A percentile compares a stretch with the other conserved stretches of the same genome.
Evolutionary conservation across 2,888 invertebrate species (phyloP).

Genomic region (Camptogramma bilineatum): DNA sequence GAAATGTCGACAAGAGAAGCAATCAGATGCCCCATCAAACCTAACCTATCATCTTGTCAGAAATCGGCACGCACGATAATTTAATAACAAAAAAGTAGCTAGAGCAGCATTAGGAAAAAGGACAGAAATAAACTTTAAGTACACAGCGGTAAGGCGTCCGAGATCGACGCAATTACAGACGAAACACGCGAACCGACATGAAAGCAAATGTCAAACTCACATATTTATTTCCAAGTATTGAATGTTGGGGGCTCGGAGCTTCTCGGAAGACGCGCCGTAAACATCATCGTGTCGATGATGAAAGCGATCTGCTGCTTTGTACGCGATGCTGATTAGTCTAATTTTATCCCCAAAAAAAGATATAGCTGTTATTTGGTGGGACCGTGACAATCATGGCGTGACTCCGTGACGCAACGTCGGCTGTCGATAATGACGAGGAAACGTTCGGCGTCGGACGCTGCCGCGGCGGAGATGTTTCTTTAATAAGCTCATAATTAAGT

Average conservation of each 20-base stretch:
- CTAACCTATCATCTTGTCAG: constrained; percentile 83
- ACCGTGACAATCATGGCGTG: constrained; percentile 75
- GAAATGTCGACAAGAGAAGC: constrained; percentile 83
- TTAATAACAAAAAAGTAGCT: constrained; percentile 82
- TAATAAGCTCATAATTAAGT: constrained; percentile 82
- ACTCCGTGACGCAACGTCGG: constrained; percentile 51
- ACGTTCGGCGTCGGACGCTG: constrained; percentile 36
- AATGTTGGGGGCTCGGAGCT: constrained; percentile 72
- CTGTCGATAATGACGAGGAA: constrained; percentile 61
- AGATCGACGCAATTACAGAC: constrained; percentile 75
- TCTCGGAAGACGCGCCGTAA: constrained; percentile 81
- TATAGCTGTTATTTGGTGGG: constrained; percentile 70
- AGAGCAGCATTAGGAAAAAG: constrained; percentile 64
- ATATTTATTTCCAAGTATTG: constrained; percentile 86
- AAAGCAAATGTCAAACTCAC: constrained; percentile 86
- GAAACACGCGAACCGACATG: constrained; percentile 82
- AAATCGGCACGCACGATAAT: constrained; percentile 85
- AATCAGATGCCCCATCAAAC: constrained; percentile 83
- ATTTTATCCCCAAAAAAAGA: constrained; percentile 72
- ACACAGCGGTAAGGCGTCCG: constrained; percentile 59
- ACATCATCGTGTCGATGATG: constrained; percentile 85
- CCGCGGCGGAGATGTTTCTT: constrained; percentile 58
- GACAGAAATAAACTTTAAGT: constrained; percentile 69
- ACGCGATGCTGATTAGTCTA: constrained; percentile 82
- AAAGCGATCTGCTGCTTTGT: constrained; percentile 84